Evolutionary conservation across 2,113 vertebrate genomes (phyloP).

Genomic region (Kryptolebias marmoratus): DNA sequence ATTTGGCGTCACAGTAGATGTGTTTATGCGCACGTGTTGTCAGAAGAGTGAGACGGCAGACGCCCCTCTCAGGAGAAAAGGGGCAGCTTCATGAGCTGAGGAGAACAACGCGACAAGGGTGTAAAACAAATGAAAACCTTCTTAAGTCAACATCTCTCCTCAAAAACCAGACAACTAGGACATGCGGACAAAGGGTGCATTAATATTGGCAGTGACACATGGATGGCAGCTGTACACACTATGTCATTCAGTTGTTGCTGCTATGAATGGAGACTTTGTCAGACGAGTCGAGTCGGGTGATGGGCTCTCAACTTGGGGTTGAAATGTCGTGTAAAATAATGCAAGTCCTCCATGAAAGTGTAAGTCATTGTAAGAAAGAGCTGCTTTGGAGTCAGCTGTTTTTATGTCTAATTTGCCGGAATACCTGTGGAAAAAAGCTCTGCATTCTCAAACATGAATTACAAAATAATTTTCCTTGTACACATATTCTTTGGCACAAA

Average conservation of each 20-base stretch:
- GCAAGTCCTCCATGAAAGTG: not conserved
- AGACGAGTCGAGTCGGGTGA: slow-evolving; percentile 26
- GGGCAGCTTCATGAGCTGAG: slow-evolving; percentile 16
- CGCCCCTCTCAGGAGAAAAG: slow-evolving; percentile 22
- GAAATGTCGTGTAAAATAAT: slow-evolving; percentile 23
- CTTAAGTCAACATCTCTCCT: slow-evolving; percentile 55
- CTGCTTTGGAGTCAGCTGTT: not conserved
- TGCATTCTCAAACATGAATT: too few species aligned
- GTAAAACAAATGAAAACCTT: slow-evolving; percentile 50
- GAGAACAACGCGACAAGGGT: slow-evolving; percentile 29
- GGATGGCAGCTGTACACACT: slow-evolving; percentile 69
- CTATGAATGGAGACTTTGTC: slow-evolving; percentile 63
- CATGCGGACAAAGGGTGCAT: slow-evolving; percentile 59
- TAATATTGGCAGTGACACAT: slow-evolving; percentile 60
- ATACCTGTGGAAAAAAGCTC: too few species aligned
- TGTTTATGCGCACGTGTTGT: not conserved
- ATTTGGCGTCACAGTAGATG: not conserved
- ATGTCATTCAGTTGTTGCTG: slow-evolving; percentile 51
- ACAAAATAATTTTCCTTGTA: too few species aligned
- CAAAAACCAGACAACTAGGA: slow-evolving; percentile 48
- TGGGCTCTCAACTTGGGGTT: slow-evolving; percentile 20
- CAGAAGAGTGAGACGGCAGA: slow-evolving; percentile 20
- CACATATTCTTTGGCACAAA: too few species aligned
- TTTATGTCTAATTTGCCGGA: too few species aligned
- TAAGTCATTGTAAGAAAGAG: not conserved